Evolutionary conservation across 2,888 invertebrate species (phyloP).

Genomic region (Brachyptera risi): DNA sequence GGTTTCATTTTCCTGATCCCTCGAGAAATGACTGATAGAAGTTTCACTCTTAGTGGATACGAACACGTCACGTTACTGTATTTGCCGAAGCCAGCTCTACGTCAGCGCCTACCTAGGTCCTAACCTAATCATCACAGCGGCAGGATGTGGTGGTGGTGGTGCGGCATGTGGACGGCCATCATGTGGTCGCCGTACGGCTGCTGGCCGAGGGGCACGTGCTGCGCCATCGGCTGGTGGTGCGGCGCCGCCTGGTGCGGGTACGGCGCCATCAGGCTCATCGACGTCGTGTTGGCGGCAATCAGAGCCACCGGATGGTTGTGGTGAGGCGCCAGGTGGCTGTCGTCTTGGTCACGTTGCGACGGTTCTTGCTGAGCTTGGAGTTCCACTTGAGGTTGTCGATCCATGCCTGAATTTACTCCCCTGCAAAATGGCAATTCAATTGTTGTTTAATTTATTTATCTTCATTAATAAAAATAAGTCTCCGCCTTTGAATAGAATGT

Average conservation of each 20-base stretch:
- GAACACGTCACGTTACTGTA: too few species aligned
- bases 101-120: too few species aligned
- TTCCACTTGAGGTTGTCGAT: not conserved
- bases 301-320: slow-evolving; percentile 8
- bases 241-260: slow-evolving; percentile 26
- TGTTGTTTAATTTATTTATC: too few species aligned
- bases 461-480: too few species aligned
- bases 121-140: slow-evolving; percentile 26
- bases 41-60: too few species aligned
- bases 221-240: slow-evolving; percentile 17
- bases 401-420: not conserved
- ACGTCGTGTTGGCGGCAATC: not conserved
- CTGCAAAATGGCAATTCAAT: too few species aligned
- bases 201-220: not conserved
- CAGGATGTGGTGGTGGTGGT: slow-evolving; percentile 26
- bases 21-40: too few species aligned
- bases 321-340: too few species aligned
- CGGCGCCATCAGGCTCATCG: slow-evolving; percentile 21
- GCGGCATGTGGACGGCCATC: slow-evolving; percentile 19
- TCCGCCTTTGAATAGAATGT: too few species aligned
- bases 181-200: slow-evolving; percentile 20
- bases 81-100: too few species aligned
- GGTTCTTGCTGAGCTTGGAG: not conserved
- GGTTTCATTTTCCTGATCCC: too few species aligned
- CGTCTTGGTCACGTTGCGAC: not conserved